A percentile compares a stretch with the other conserved stretches of the same genome.
These are phyloP conservation scores for Drosophila prolongata DNA, from an alignment of 2,888 invertebrate species.

Conservation along the genomic window DNA sequence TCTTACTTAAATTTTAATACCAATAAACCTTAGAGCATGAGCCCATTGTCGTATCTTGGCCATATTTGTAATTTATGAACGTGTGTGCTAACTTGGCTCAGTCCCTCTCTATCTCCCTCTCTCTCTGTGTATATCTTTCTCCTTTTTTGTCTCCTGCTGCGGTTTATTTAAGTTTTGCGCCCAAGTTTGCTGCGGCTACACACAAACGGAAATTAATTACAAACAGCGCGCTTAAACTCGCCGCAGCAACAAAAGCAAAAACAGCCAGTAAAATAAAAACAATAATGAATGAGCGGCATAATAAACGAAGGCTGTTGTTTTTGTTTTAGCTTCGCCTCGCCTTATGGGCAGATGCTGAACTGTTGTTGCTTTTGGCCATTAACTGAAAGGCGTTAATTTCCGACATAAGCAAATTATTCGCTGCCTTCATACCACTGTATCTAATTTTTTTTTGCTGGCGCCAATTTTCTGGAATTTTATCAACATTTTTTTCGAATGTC, in stretches of 20 bases:
- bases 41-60: conserved; percentile 12
- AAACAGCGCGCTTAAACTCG: conserved; percentile 70
- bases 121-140: not conserved
- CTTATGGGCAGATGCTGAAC: conserved; percentile 25
- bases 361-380: conserved; percentile 50
- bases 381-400: conserved; percentile 66
- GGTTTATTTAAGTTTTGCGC: conserved; percentile 68
- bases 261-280: conserved; percentile 39
- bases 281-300: conserved; percentile 60
- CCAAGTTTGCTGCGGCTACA: conserved; percentile 67
- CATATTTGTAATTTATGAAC: conserved; percentile 1
- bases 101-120: not conserved
- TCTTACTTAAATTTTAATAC: not conserved
- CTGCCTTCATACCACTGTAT: conserved; percentile 13
- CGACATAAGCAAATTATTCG: conserved; percentile 52
- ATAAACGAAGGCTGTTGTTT: conserved; percentile 59
- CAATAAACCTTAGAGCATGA: conserved; percentile 13
- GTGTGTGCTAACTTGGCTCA: conserved; percentile 26
- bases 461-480: conserved; percentile 48
- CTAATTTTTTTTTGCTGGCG: conserved; percentile 36
- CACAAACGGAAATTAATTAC: conserved; percentile 79
- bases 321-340: conserved; percentile 12
- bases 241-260: conserved; percentile 42
- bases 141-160: conserved; percentile 47
- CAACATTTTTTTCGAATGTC: conserved; percentile 40